Percentiles rank a stretch among this genome's conserved stretches.
Conservation (phyloP, 2,888 invertebrate species). For the Trilocha varians region DNA sequence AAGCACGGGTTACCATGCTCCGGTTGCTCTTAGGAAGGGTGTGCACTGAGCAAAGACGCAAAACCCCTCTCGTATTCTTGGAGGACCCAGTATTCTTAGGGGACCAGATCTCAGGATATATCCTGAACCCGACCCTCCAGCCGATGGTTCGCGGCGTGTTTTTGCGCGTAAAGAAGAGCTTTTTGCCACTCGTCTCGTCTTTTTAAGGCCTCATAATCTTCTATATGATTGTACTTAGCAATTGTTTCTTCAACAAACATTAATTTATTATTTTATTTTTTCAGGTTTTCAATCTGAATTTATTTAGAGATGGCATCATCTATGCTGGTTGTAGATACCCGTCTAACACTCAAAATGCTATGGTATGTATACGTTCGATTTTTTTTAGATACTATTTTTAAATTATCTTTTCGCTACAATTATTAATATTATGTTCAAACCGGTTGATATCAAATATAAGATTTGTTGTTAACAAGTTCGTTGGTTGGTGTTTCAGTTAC, state of each 20-base stretch:
- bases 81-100: no score
- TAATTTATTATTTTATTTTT: conserved; percentile 13
- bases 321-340: conserved; percentile 63
- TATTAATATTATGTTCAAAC: conserved; percentile 2
- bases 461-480: no score
- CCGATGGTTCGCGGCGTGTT: no score
- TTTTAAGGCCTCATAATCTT: neutral
- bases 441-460: no score
- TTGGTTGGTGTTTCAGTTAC: conserved; percentile 73
- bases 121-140: no score
- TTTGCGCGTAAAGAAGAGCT: no score
- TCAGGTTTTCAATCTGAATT: conserved; percentile 58
- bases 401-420: conserved; percentile 1
- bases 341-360: conserved; percentile 50
- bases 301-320: conserved; percentile 56
- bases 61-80: no score
- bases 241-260: neutral
- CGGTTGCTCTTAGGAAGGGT: no score
- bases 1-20: no score
- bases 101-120: no score
- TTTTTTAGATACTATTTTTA: neutral
- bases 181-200: no score
- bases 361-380: conserved; percentile 27
- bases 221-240: neutral
- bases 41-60: no score